Evolutionary conservation across 2,888 invertebrate species (phyloP), one percentile per base, ranked within the genome.

Genomic region (Hemicrepidius hirtus): DNA sequence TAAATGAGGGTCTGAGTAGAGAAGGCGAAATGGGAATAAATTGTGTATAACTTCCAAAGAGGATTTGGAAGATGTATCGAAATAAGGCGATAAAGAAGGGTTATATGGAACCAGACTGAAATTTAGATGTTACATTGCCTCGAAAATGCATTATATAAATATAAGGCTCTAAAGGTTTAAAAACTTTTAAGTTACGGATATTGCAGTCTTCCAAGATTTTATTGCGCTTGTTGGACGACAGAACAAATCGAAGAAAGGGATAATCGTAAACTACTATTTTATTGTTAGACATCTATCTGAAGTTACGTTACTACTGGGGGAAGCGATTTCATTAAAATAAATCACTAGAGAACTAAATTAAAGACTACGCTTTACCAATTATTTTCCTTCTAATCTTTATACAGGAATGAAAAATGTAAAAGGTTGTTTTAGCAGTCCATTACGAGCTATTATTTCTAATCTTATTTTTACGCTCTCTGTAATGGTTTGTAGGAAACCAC

Each of bases 11-110:
- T 78, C 73, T 73, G 76, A 77, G 75, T 75, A 78, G 75, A 76
- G 75, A 78, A 77, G 72, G 76, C 76, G 75, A 71, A 75, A 76
- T 71, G 74, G 69, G 78, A 80, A 82, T 84, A 84, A 84, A 84
- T 84, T 82, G 80, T 78, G 80, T 79, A 81, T 83, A 81, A 82
- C 81, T 81, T 80, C 82, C 82, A 80, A 80, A 82, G 82, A 81
- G 84, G 84, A 84, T 84, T 83, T 81, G 79, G 83, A 82, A 84
- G 85, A 85, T 84, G 82, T 85, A 85, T 84, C 83, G 84, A 81
- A 84, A 84, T 82, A 83, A 80, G 82, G 82, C 81, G 80, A 84
- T 85, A 85, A 85, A 85, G 84, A 85, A 85, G 84, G 84, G 84
- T 85, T 85, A 84, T 81, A 79, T 80, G 80, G 79, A 82, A 82